Evolutionary conservation across 2,888 invertebrate genomes (phyloP), one percentile per base, ranked within the genome.

Genomic region (Ormyrus pomaceus): DNA sequence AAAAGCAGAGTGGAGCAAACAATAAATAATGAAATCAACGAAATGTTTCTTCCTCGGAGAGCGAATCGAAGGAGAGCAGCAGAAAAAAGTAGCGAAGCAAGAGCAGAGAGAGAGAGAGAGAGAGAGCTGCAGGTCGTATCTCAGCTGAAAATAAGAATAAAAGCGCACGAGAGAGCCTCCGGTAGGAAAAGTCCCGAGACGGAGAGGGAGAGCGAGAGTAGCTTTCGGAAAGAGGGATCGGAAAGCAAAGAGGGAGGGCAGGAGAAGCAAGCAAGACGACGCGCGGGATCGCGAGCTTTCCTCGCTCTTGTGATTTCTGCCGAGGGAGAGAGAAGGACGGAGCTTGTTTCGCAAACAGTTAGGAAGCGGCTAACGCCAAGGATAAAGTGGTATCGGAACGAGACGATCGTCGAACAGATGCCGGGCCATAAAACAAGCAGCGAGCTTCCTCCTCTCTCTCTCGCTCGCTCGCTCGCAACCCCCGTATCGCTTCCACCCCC

Each of bases 381-480:
- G 89, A 90, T 90, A 90, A 90, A 90, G 90, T 90, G 89, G 90
- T 90, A 90, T 90, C 90, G 90, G 90, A 90, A 90, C 90, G 90
- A 90, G 90, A 89, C 90, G 90, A 90, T 90, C 90, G 90, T 89
- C 90, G 90, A 90, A 90, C 90, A 90, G 90, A 90, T 89, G 90
- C 90, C 87, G 88, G 87, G 87, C 88, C 88, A 90, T 90, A 90
- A 90, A 90, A 90, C 90, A 90, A 89, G 87, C 88, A 86, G 70
- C 62, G 45, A 61, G 68, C 89, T 89, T 88, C 87, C 88, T 87
- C 85, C 88, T 85, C 86, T 83, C 82, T 11, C 48, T 13, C 48
- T n/a, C 48, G 9, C 34, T 34, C 34, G 3, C 50, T 58, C 45
- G 53, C 82, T 83, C 82, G 62, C 53, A 8, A 83, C 82, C 84